Evolutionary conservation across 2,888 invertebrate genomes (phyloP).

Genomic region (Rhamnusium bicolor): DNA sequence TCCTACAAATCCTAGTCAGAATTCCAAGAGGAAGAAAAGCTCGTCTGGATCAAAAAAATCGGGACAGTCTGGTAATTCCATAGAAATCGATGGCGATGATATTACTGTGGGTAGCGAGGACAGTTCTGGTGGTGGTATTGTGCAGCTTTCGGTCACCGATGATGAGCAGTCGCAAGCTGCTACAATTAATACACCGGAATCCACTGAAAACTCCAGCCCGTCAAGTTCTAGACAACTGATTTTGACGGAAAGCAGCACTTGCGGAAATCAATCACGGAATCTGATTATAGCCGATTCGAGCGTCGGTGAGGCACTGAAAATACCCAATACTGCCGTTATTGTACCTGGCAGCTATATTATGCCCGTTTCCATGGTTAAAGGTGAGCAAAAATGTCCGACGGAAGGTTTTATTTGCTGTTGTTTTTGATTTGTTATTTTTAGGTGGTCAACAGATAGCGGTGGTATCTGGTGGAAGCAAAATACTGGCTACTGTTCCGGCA

Average conservation of each 20-base stretch:
- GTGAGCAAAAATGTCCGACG: no score
- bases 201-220: conserved; percentile 64
- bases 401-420: no score
- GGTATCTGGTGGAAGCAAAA: conserved; percentile 80
- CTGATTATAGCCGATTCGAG: conserved; percentile 76
- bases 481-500: conserved; percentile 73
- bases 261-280: conserved; percentile 72
- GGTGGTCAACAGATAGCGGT: conserved; percentile 82
- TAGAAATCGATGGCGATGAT: conserved; percentile 76
- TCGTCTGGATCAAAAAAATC: conserved; percentile 75
- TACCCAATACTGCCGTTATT: conserved; percentile 78
- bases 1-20: conserved; percentile 80
- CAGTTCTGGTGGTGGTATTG: conserved; percentile 80
- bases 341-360: conserved; percentile 83
- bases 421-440: conserved; percentile 2
- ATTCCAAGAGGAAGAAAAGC: conserved; percentile 81
- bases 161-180: conserved; percentile 72
- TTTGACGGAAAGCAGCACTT: conserved; percentile 61
- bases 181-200: conserved; percentile 68
- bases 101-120: conserved; percentile 84
- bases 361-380: conserved; percentile 82
- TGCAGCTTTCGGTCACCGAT: conserved; percentile 73
- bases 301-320: conserved; percentile 78
- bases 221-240: conserved; percentile 64
- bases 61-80: conserved; percentile 67